A percentile compares a stretch with the other conserved stretches of the same genome.
phyloP scores from a whole-genome alignment of 2,113 vertebrate genomes.

The Echinops telfairi region DNA sequence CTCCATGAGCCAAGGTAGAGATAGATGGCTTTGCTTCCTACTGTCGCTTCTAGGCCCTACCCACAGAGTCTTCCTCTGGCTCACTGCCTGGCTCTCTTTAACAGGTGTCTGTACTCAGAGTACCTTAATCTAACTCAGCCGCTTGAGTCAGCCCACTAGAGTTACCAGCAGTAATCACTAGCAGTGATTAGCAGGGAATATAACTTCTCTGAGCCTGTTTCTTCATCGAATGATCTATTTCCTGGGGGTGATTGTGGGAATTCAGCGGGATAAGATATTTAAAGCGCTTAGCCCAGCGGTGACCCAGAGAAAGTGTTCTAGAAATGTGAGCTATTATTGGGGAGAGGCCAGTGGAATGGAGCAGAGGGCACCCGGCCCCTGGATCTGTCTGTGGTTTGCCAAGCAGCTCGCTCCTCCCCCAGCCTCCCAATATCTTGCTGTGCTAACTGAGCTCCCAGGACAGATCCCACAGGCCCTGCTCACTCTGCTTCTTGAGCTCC shows the following conservation, averaged over 20 bases:
- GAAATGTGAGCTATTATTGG: slow-evolving; percentile 7
- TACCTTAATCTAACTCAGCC: slow-evolving; percentile 32
- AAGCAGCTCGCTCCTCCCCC: background rate
- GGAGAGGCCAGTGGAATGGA: background rate
- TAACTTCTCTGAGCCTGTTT: slow-evolving; percentile 50
- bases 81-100: background rate
- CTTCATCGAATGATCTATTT: slow-evolving; percentile 57
- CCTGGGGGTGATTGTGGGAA: background rate
- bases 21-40: slow-evolving; percentile 47
- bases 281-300: slow-evolving; percentile 24
- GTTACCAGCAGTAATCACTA: slow-evolving; percentile 42
- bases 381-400: background rate
- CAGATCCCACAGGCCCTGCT: slow-evolving; percentile 29
- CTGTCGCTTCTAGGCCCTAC: slow-evolving; percentile 6
- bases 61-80: background rate
- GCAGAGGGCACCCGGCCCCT: background rate
- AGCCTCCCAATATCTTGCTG: background rate
- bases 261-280: slow-evolving; percentile 50
- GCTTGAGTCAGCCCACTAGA: slow-evolving; percentile 43
- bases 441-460: background rate
- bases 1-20: slow-evolving; percentile 47
- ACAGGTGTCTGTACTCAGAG: slow-evolving; percentile 29
- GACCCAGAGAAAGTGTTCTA: slow-evolving; percentile 51
- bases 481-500: slow-evolving; percentile 95
- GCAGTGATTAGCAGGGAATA: slow-evolving; percentile 23